Evolutionary conservation across 2,113 vertebrate species (phyloP).

Genomic region (Ivindomyrus marchei): DNA sequence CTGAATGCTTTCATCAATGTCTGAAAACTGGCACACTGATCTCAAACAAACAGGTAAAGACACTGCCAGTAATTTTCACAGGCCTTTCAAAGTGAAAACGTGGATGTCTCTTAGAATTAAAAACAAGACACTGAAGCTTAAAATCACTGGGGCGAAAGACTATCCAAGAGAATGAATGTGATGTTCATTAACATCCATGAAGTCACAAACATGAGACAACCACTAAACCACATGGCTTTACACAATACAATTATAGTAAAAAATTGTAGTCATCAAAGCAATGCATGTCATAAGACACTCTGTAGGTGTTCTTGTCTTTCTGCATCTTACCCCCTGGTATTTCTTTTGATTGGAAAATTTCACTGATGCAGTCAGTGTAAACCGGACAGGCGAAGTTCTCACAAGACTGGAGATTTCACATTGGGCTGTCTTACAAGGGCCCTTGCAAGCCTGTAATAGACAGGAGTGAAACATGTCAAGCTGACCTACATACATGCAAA

Average conservation of each 20-base stretch:
- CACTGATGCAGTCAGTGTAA: constrained; percentile 32
- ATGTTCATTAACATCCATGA: neutral
- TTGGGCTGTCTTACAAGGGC: neutral
- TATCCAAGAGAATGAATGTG: neutral
- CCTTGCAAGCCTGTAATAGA: constrained; percentile 40
- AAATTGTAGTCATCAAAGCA: neutral
- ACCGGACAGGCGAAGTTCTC: constrained; percentile 18
- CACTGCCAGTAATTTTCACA: neutral
- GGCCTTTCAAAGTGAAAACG: neutral
- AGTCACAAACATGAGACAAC: neutral
- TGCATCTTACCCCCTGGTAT: constrained; percentile 1
- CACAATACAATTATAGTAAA: neutral
- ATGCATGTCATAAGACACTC: neutral
- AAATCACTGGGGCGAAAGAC: neutral
- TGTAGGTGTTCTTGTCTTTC: neutral
- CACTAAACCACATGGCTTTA: neutral
- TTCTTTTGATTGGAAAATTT: constrained; percentile 25
- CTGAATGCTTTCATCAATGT: neutral
- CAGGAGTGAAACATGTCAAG: neutral
- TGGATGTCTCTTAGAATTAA: neutral
- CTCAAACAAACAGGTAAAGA: neutral
- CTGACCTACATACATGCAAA: neutral
- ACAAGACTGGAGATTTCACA: constrained; percentile 41
- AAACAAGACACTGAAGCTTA: neutral
- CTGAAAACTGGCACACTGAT: neutral